These are phyloP conservation scores for Hydrozoanthus tunicans DNA, from an alignment of 64 coral and sea anemone genomes.

Conservation along the genomic window DNA sequence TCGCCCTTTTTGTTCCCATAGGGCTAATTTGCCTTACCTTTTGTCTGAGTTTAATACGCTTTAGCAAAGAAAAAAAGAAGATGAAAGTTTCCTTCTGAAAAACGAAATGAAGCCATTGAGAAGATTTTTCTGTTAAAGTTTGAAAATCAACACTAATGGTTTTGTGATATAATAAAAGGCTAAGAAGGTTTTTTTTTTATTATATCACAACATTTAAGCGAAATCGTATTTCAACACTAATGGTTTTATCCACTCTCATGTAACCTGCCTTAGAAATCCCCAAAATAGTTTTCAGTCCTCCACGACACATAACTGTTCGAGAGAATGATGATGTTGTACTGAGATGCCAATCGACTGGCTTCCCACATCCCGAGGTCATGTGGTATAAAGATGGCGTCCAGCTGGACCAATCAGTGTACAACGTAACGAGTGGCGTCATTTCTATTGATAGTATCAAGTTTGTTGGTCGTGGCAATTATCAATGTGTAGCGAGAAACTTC, in stretches of 20 bases:
- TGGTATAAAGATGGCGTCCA: slow-evolving; percentile 43
- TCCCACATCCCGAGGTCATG: slow-evolving; percentile 32
- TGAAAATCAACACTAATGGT: too few species aligned
- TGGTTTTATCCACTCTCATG: neutral
- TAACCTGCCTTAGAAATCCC: neutral
- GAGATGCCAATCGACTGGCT: slow-evolving; percentile 48
- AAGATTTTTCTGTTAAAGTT: too few species aligned
- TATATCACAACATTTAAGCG: neutral
- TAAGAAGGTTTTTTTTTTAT: neutral
- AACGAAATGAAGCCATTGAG: too few species aligned
- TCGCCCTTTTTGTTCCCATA: too few species aligned
- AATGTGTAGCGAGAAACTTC: slow-evolving; percentile 50
- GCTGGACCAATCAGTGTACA: neutral
- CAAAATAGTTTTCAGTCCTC: neutral
- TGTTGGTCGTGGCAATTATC: slow-evolving; percentile 18
- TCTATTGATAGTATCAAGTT: slow-evolving; percentile 27
- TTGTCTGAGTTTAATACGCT: too few species aligned
- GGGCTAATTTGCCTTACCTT: too few species aligned
- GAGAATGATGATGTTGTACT: slow-evolving; percentile 43
- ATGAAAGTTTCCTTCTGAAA: too few species aligned
- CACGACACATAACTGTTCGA: slow-evolving; percentile 18
- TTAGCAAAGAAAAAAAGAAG: too few species aligned
- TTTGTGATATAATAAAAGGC: too few species aligned
- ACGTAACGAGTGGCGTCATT: neutral
- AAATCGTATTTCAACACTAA: neutral